Conservation (phyloP, 1,140 invertebrate species). For the Aplysia californica region DNA sequence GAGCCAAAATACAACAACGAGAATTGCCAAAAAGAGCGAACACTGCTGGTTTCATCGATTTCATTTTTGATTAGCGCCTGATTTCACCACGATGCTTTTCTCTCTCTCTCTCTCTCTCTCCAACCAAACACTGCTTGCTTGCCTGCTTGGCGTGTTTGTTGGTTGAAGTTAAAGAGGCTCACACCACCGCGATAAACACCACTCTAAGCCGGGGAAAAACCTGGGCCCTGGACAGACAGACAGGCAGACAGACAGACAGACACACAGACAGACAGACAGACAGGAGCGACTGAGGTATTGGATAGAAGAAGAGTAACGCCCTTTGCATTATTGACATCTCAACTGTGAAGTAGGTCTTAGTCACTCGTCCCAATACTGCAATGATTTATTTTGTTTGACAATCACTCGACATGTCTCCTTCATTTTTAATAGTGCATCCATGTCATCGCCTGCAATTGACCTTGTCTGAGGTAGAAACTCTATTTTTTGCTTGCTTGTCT, state of each 20-base stretch:
- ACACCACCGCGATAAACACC: too few relatives aligned
- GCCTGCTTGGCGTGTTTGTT: background rate
- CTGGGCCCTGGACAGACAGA: background rate
- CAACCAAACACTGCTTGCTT: background rate
- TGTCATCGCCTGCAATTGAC: background rate
- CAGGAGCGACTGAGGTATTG: background rate
- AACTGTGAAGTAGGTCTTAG: background rate
- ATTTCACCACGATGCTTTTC: too few relatives aligned
- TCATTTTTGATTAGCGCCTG: background rate
- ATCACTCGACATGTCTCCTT: background rate
- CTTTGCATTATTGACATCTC: background rate
- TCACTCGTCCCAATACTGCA: background rate
- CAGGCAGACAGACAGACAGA: constrained; percentile 1
- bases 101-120: background rate
- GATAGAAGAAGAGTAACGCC: background rate
- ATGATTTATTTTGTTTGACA: background rate
- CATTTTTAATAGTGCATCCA: background rate
- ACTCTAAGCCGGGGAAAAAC: too few relatives aligned
- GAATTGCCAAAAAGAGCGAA: too few relatives aligned
- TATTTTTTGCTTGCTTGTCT: too few relatives aligned
- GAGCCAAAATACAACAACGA: too few relatives aligned
- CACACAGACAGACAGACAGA: background rate
- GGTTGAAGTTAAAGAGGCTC: background rate
- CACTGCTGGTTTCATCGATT: background rate
- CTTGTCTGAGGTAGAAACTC: background rate